A percentile compares a stretch with the other conserved stretches of the same genome.
phyloP scores from a whole-genome alignment of 2,888 invertebrate genomes.

The Stenichneumon culpator region DNA sequence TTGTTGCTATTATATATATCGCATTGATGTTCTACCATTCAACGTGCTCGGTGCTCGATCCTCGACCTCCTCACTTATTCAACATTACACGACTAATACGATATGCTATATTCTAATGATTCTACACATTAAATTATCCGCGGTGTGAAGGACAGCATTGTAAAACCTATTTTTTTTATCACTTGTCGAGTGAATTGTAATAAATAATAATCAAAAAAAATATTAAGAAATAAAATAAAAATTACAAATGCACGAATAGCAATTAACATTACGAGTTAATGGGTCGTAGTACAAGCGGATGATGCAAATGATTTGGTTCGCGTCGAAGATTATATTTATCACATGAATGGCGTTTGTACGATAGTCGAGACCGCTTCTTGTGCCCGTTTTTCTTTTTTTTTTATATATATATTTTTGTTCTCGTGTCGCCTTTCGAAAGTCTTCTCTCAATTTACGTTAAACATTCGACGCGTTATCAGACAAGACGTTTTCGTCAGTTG shows the following conservation, averaged over 20 bases:
- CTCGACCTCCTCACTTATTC: conserved; percentile 46
- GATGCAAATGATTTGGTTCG: conserved; percentile 19
- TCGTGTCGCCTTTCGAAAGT: conserved; percentile 9
- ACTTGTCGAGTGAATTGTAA: conserved; percentile 70
- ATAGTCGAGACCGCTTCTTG: conserved; percentile 61
- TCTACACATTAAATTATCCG: conserved; percentile 61
- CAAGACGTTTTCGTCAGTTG: conserved; percentile 58
- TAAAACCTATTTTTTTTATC: conserved; percentile 77
- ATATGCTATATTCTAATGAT: conserved; percentile 69
- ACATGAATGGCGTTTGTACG: conserved; percentile 63
- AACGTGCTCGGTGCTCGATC: conserved; percentile 42
- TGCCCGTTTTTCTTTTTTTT: conserved; percentile 39
- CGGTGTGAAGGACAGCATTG: conserved; percentile 61
- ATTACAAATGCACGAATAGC: conserved; percentile 54
- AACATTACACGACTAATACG: conserved; percentile 62
- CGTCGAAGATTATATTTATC: conserved; percentile 46
- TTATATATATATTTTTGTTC: conserved; percentile 15
- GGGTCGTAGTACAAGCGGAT: conserved; percentile 4
- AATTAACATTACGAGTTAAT: conserved; percentile 37
- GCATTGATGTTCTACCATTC: conserved; percentile 3
- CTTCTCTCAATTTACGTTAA: conserved; percentile 23
- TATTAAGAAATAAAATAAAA: conserved; percentile 24
- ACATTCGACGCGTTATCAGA: conserved; percentile 62
- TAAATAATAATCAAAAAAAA: conserved; percentile 68
- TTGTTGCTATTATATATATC: not conserved